Evolutionary conservation across 2,797 vertebrate species (phyloP), one percentile per base, ranked within the genome.

Genomic region (Gallirallus australis): DNA sequence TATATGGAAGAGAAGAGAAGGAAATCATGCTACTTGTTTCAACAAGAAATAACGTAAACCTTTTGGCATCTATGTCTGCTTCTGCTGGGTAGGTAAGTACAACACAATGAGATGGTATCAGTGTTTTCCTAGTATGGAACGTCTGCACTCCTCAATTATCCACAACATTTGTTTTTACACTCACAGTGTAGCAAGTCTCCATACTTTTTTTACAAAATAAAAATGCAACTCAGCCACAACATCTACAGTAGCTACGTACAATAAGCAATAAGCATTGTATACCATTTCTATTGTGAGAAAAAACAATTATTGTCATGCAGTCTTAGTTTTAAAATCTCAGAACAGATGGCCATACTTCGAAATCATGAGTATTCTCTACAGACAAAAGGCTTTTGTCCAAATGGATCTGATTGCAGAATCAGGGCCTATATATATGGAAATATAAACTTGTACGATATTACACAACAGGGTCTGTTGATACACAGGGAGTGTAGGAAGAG

Each of bases 311-410:
- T 94, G 75, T 73, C 42, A 72, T 24, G 3, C n/a, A 87, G 84
- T 61, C 57, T 59, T 75, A 72, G 69, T 92, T 95, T 94, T 40
- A 95, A 93, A 93, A 93, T 89, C 84, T 93, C 76, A 72, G 89
- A 94, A 93, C 94, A 96, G 94, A 97, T 97, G 96, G 79, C 40
- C 89, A 83, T 92, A 86, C 84, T 96, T 89, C 0, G 0, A 95
- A 97, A 96, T 95, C 79, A 76, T 37, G 79, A 95, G 84, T 85
- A 94, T 92, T 96, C 89, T 95, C 78, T 86, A 65, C 61, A 96
- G 90, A 96, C 93, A 95, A 94, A 96, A 42, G 76, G 79, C 89
- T 87, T 96, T 93, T 95, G 91, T 96, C 94, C 94, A 95, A 89
- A 81, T 91, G 71, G 83, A 87, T 96, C 65, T 78, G 79, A 93